Conservation (phyloP, 2,113 vertebrate species). For the Grantiella picta region DNA sequence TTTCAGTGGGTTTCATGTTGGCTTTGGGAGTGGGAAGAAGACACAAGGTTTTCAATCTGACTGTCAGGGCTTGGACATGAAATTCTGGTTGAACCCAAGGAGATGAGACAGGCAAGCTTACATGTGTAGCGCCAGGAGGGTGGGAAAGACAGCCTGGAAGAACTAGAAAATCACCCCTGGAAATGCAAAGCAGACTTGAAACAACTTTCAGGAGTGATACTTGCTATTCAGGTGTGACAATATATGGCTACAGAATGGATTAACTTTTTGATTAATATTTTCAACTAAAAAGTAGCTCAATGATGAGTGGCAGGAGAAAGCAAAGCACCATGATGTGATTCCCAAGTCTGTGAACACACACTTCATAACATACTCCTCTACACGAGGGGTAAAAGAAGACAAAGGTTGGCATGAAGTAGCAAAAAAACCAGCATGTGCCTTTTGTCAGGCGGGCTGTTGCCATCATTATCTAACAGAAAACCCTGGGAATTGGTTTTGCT, state of each 20-base stretch:
- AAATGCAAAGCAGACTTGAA: neutral
- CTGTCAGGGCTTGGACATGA: neutral
- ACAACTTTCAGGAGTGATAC: neutral
- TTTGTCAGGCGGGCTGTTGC: neutral
- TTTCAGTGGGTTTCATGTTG: neutral
- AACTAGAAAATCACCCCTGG: neutral
- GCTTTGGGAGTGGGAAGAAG: neutral
- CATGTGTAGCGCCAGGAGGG: rapidly evolving
- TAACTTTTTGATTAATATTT: neutral
- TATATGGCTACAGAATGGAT: neutral
- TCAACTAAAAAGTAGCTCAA: neutral
- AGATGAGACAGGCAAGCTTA: neutral
- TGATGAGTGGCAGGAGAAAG: neutral
- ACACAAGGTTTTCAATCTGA: neutral
- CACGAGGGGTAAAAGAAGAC: neutral
- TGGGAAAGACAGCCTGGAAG: neutral
- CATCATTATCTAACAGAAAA: neutral
- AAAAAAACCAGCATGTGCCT: neutral
- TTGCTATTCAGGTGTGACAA: neutral
- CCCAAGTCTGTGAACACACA: neutral
- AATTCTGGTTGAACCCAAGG: neutral
- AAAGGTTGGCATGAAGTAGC: neutral
- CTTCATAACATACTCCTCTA: neutral
- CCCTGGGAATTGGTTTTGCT: neutral
- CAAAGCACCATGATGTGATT: neutral